Conservation (phyloP, 2,113 vertebrate species). For the Malaclemys terrapin region DNA sequence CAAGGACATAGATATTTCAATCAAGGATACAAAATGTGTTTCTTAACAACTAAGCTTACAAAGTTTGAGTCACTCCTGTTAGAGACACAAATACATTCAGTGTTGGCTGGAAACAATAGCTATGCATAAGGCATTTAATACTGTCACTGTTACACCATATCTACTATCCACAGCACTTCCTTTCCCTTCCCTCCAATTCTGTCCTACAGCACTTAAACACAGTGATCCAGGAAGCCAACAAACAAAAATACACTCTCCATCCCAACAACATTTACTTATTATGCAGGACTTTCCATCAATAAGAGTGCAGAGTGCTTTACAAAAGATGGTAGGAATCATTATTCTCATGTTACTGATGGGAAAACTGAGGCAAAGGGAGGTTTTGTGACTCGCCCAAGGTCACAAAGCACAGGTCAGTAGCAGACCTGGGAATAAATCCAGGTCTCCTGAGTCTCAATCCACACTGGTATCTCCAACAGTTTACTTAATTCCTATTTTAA, state of each 20-base stretch:
- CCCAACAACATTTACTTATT: background rate
- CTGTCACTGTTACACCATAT: background rate
- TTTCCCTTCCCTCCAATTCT: conserved; percentile 43
- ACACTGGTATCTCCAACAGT: background rate
- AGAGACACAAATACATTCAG: conserved; percentile 20
- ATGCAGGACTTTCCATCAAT: accelerated
- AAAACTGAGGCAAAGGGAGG: background rate
- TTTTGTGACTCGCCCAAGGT: background rate
- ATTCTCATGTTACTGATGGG: background rate
- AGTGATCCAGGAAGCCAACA: conserved; percentile 11
- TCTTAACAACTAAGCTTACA: conserved; percentile 12
- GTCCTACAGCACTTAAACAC: conserved; percentile 15
- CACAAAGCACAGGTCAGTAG: background rate
- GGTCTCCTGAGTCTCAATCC: background rate
- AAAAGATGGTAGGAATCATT: background rate
- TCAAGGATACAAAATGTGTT: background rate
- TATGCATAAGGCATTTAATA: conserved; percentile 21
- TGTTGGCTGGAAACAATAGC: background rate
- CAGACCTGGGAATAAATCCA: background rate
- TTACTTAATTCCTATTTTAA: background rate
- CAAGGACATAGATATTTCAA: background rate
- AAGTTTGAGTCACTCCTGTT: background rate
- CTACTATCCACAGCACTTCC: conserved; percentile 3
- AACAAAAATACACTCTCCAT: conserved; percentile 8
- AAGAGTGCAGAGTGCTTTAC: background rate